phyloP scores from a whole-genome alignment of 2,888 invertebrate species.

The Lepidochrysops patricia region DNA sequence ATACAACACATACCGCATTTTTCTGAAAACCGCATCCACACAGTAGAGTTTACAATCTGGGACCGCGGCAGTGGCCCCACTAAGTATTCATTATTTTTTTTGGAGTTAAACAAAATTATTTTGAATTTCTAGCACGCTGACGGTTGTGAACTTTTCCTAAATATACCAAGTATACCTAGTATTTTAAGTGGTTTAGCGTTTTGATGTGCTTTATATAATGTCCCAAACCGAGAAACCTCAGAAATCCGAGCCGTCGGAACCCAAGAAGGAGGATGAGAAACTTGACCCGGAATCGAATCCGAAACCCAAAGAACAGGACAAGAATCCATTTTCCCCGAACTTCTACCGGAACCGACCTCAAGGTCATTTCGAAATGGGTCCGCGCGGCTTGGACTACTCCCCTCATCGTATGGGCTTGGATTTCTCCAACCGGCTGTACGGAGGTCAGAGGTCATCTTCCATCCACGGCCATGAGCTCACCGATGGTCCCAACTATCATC shows the following conservation, averaged over 20 bases:
- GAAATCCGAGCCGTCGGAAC: constrained; percentile 54
- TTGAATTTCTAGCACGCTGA: constrained; percentile 33
- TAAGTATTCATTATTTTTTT: too few species aligned
- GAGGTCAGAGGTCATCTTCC: constrained; percentile 62
- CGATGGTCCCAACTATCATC: constrained; percentile 50
- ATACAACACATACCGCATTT: not conserved
- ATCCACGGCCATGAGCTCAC: constrained; percentile 67
- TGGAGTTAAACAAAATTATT: too few species aligned
- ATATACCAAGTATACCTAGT: constrained; percentile 33
- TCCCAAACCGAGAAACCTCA: constrained; percentile 64
- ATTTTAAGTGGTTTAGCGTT: constrained; percentile 23
- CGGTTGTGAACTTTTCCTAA: constrained; percentile 56
- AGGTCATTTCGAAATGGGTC: constrained; percentile 69
- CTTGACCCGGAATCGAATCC: constrained; percentile 35
- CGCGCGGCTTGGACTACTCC: constrained; percentile 63
- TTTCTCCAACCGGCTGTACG: constrained; percentile 54
- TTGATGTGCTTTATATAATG: constrained; percentile 43
- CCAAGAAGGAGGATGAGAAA: constrained; percentile 40
- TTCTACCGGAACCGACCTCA: constrained; percentile 53
- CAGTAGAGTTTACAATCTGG: too few species aligned
- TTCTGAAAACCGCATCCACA: not conserved
- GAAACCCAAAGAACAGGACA: constrained; percentile 35
- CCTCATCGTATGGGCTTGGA: constrained; percentile 62
- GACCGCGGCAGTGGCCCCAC: too few species aligned
- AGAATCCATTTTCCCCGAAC: constrained; percentile 62